Conservation (phyloP, 2,113 vertebrate species). For the Corythaeola cristata region DNA sequence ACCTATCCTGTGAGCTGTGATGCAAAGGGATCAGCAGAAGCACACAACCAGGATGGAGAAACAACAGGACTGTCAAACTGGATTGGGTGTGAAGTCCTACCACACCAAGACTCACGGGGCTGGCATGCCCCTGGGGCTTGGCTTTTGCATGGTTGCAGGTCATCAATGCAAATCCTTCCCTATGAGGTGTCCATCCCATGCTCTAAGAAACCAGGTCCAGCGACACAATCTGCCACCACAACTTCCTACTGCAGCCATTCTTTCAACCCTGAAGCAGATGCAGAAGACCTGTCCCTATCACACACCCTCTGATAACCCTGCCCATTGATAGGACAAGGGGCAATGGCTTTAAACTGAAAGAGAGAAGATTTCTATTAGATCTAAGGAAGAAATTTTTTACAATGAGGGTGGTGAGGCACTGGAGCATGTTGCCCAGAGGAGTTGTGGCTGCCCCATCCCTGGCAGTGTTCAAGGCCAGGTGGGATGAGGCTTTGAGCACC, state of each 20-base stretch:
- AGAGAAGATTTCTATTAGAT: too few species aligned
- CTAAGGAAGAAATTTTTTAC: too few species aligned
- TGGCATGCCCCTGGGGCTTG: not conserved
- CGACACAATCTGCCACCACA: not conserved
- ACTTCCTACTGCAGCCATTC: not conserved
- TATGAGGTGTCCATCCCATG: not conserved
- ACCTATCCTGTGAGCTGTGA: not conserved
- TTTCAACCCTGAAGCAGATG: not conserved
- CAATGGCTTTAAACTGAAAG: too few species aligned
- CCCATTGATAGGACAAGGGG: too few species aligned
- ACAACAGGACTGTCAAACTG: not conserved
- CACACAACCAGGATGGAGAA: not conserved
- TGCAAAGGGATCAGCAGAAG: not conserved
- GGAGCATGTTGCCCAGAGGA: too few species aligned
- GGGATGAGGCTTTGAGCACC: too few species aligned
- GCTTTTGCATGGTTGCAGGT: not conserved
- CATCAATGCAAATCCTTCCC: not conserved
- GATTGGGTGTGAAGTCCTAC: not conserved
- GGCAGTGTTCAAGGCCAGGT: too few species aligned
- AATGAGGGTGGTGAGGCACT: too few species aligned
- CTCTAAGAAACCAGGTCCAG: not conserved
- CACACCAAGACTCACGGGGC: rapidly evolving
- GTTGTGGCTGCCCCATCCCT: too few species aligned
- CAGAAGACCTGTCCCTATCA: not conserved
- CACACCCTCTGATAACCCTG: not conserved